Evolutionary conservation across 2,797 vertebrate genomes (phyloP), one percentile per base, ranked within the genome.

Genomic region (Percopsis omiscomaycus): DNA sequence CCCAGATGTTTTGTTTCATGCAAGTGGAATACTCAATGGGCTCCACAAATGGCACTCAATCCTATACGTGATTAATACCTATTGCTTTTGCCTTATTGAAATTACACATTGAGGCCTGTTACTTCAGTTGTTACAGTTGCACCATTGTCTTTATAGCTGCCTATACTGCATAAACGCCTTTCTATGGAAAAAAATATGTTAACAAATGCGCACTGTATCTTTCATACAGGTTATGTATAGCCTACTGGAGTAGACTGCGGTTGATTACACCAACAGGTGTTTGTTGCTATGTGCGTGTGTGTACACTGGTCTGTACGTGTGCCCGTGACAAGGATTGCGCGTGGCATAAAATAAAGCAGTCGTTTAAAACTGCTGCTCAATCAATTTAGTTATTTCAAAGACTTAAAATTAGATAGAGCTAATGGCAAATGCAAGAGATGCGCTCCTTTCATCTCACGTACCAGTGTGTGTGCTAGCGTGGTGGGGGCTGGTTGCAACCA

Each of bases 401-500:
- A 47, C 12, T 29, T 5, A 63, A 72, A 70, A 70, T 29, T 50
- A 72, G 71, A 68, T 32, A 37, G 64, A 50, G 59, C 37, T 60
- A 71, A 61, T 77, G 69, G 74, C 63, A 77, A 82, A 85, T 69
- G 77, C 72, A 75, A 83, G 73, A 89, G 70, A 83, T 78, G 71
- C 76, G 66, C 80, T 83, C 58, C 83, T 87, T 88, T 89, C 68
- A 74, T 87, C 87, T 86, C 84, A 86, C 88, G 84, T 83, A 83
- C 77, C 80, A 64, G 75, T 64, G 81, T 47, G 77, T 85, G 84
- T 82, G 80, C 77, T 83, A 81, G 83, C 8, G 56, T 13, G 45
- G 58, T 8, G 77, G 82, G 74, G 84, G 83, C 92, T 88, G 95
- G 94, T 90, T 93, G 91, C 90, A 94, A 96, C 95, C 96, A 97